Base-by-base conservation (phyloP, 2,113 vertebrate species). In the Prionailurus viverrinus region DNA sequence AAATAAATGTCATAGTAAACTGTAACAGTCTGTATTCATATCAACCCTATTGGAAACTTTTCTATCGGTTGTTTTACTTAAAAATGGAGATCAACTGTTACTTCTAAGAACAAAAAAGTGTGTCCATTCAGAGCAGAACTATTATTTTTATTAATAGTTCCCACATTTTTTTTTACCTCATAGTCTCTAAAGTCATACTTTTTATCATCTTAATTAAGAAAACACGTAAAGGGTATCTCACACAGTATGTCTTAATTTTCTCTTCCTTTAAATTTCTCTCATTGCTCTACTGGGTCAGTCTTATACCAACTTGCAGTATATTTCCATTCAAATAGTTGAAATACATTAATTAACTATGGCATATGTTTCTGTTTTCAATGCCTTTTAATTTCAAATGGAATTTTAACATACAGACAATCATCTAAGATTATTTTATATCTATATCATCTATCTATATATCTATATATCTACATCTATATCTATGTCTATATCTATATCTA, bases 1-100 rank as follows among this genome's bases (percentile, higher is more conserved):
- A 96, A 97, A 78, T 11, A 92, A 89, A 55, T 87, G 15, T 80
- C 31, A 81, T 10, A 66, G 36, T 78, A 36, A 51, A n/a, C 27
- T 89, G 14, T 94, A 31, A 55, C 12, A 39, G 19, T 1, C 1
- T 85, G 2, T 83, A 63, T 91, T 94, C 5, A 74, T 87, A 51
- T 78, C 7, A 87, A 36, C 23, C 63, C 8, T 85, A 74, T 61
- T 29, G 74, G 45, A 89, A 83, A 82, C 7, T 41, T 89, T 94
- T 53, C 3, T 85, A 19, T 69, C 76, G 7, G 3, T 58, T 83
- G 23, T 74, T 93, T 97, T 18, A 53, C 33, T 95, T 13, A 14
- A 68, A 91, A 86, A 74, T 66, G 25, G 11, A 90, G 13, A 53
- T 66, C 0, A 74, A 55, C 16, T 71, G 0, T 68, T 33, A 61